Percentiles rank a stretch among this genome's conserved stretches.
Evolutionary conservation across 2,113 vertebrate genomes (phyloP).

Genomic region (Nesoenas mayeri): DNA sequence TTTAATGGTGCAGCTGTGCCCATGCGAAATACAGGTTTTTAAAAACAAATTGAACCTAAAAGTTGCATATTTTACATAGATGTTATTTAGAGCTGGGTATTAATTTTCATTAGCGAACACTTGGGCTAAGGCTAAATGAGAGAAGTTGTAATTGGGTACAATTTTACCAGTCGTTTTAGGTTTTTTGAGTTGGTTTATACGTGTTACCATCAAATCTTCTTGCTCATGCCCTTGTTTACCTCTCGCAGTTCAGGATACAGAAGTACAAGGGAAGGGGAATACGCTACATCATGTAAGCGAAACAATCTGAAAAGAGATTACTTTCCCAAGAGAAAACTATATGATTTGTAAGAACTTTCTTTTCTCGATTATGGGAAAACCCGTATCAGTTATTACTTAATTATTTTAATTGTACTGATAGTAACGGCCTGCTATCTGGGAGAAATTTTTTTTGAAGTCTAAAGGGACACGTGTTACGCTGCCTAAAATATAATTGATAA

Average conservation of each 20-base stretch:
- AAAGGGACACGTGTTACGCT: conserved; percentile 2
- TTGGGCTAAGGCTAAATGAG: neutral
- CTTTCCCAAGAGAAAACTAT: neutral
- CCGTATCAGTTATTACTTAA: neutral
- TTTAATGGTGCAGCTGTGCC: neutral
- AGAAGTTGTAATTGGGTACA: neutral
- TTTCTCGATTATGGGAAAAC: neutral
- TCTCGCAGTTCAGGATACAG: neutral
- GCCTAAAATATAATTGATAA: conserved; percentile 68
- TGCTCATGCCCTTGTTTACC: neutral
- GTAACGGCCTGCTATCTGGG: neutral
- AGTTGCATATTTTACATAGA: neutral
- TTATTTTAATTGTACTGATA: conserved; percentile 4
- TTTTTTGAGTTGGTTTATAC: neutral
- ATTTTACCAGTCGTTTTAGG: neutral
- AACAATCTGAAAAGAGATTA: neutral
- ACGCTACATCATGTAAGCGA: neutral
- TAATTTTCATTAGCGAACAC: neutral
- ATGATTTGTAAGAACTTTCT: neutral
- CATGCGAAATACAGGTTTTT: neutral
- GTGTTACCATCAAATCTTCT: neutral
- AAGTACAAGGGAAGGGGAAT: neutral
- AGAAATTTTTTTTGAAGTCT: neutral
- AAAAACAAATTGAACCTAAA: neutral
- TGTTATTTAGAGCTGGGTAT: neutral